Evolutionary conservation across 2,113 vertebrate genomes (phyloP), one percentile per base, ranked within the genome.

Genomic region (Clarias gariepinus): DNA sequence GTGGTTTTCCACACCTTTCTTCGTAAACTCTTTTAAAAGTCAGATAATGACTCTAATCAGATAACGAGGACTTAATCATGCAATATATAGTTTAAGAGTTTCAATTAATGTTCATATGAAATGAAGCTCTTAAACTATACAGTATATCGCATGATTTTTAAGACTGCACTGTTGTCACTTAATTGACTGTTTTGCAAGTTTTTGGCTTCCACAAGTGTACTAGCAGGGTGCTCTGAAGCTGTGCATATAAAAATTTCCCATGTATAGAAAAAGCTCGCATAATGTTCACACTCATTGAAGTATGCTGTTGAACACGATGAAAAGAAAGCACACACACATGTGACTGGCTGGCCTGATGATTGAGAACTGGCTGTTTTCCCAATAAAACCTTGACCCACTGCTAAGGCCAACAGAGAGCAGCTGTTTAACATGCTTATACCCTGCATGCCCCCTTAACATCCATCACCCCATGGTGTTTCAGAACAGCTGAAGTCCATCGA

Each of bases 361-460:
- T 79, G 64, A 79, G 23, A 60, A 64, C 64, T 79, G 81, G 55
- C 61, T 53, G 57, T 79, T 33, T 58, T 52, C 55, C 13, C 69
- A 61, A 36, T 66, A 19, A 57, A 76, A 82, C 33, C 69, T 74
- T 78, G 13, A 60, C 41, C 61, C 21, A 28, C 28, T 81, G 64
- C 66, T 68, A 18, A 74, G 25, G 57, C 69, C 81, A 28, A 77
- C 60, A 74, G 47, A 69, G 79, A 84, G 53, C 64, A 89, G 82
- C 82, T 82, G 83, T 88, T 82, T 5, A 76, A 53, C 33, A 30
- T 81, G 57, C n/a, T 86, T 61, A 63, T 53, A 13, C 8, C 28
- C 30, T 73, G 8, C 25, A n/a, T n/a, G 2, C 68, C 36, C n/a
- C 80, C 30, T 13, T 30, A 33, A 53, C 1, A 19, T 73, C 25